Evolutionary conservation across 1,140 invertebrate genomes (phyloP), one percentile per base, ranked within the genome.

Genomic region (Antheraea mylitta): DNA sequence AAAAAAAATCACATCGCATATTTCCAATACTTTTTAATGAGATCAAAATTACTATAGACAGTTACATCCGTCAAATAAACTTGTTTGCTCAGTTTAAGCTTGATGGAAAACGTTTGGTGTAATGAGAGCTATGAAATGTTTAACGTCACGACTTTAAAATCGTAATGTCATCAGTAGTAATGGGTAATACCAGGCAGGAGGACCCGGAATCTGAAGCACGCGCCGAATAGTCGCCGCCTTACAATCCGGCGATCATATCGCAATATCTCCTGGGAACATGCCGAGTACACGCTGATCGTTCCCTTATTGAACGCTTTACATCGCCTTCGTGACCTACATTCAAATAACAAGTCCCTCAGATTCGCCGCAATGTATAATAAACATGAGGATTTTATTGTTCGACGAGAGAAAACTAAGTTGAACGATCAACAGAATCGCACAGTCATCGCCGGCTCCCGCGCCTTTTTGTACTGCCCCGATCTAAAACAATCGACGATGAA

Each of bases 151-250:
- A 37, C 30, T 72, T 63, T 69, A 87, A 90, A 89, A 90, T 72
- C 77, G 85, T 84, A 84, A 72, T 80, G 88, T 92, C 90, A 92
- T 92, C 82, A 82, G 74, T 82, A 70, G 87, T 92, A 92, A 92
- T 92, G 86, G 87, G 80, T 87, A 84, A 91, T 83, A 81, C 79
- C 77, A 78, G 78, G 78, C 77, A 72, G 79, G 72, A 77, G 77
- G 77, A 72, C 53, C 68, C 73, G 82, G 87, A 79, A 91, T 88
- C 79, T 80, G 74, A 89, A 90, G 90, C 90, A 90, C 88, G 88
- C 88, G 88, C 83, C 86, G 80, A 72, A 65, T 69, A 68, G 79
- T 75, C 83, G 85, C 78, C 86, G 78, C 75, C 79, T 74, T 69
- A 58, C 71, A 67, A 38, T 68, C 45, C 70, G 67, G 38, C 72